Conservation (phyloP, 1,140 invertebrate species). For the Prorops nasuta region DNA sequence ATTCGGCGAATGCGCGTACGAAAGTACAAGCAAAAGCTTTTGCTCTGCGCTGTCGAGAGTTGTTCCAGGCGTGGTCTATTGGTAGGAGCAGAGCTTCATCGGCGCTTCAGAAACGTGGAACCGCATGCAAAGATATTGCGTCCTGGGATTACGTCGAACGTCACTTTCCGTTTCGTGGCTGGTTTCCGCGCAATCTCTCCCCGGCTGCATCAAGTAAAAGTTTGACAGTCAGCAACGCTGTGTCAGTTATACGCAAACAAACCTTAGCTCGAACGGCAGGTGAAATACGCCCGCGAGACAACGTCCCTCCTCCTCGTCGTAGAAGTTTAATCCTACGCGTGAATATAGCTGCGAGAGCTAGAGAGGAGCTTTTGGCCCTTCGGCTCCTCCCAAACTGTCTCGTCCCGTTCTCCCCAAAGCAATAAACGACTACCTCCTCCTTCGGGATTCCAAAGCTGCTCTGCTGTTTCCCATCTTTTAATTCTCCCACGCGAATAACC, state of each 20-base stretch:
- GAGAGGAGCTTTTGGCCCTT: background rate
- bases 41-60: too few relatives aligned
- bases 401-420: background rate
- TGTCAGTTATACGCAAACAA: too few relatives aligned
- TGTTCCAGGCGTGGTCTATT: too few relatives aligned
- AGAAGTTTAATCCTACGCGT: background rate
- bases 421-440: too few relatives aligned
- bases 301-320: slow-evolving; percentile 1
- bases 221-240: too few relatives aligned
- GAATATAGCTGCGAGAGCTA: too few relatives aligned
- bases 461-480: background rate
- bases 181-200: background rate
- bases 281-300: slow-evolving; percentile 28
- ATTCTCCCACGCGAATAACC: background rate
- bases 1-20: too few relatives aligned
- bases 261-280: background rate
- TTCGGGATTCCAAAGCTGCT: too few relatives aligned
- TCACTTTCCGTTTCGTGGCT: slow-evolving; percentile 2
- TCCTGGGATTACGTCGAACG: slow-evolving; percentile 12
- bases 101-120: too few relatives aligned
- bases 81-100: too few relatives aligned
- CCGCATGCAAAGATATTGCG: too few relatives aligned
- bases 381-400: background rate
- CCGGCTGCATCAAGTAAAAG: background rate
- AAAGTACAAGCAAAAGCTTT: too few relatives aligned